Percentiles rank a stretch among this genome's conserved stretches.
Evolutionary conservation across 2,888 invertebrate species (phyloP).

Genomic region (Poecilobothrus nobilitatus): DNA sequence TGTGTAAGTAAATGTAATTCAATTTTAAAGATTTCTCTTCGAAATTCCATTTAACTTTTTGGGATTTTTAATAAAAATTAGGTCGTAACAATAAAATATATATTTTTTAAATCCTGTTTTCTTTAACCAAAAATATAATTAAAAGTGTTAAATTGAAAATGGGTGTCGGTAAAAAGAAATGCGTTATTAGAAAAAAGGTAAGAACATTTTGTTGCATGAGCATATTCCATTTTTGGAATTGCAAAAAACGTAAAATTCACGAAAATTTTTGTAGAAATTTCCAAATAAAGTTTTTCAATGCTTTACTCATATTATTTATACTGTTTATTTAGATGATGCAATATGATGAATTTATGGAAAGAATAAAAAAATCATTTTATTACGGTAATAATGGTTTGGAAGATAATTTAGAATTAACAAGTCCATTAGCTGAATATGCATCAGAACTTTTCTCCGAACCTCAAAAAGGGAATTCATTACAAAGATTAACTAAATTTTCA

Average conservation of each 20-base stretch:
- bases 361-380: slow-evolving; percentile 81
- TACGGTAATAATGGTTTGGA: slow-evolving; percentile 75
- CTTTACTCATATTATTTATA: not conserved
- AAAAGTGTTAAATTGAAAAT: slow-evolving; percentile 14
- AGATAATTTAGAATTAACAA: slow-evolving; percentile 65
- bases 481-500: slow-evolving; percentile 65
- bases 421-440: slow-evolving; percentile 61
- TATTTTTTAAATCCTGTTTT: too few relatives aligned
- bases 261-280: too few relatives aligned
- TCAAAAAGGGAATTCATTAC: slow-evolving; percentile 65
- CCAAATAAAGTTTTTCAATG: not conserved
- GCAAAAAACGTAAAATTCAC: too few relatives aligned
- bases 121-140: too few relatives aligned
- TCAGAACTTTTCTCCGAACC: slow-evolving; percentile 75
- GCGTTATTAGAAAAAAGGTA: slow-evolving; percentile 27
- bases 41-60: too few relatives aligned
- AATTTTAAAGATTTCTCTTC: too few relatives aligned
- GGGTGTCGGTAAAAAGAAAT: slow-evolving; percentile 34
- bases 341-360: slow-evolving; percentile 67
- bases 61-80: too few relatives aligned
- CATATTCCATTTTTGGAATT: too few relatives aligned
- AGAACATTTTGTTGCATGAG: not conserved
- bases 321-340: slow-evolving; percentile 38
- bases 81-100: too few relatives aligned
- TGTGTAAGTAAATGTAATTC: too few relatives aligned